phyloP scores from a whole-genome alignment of 2,888 invertebrate genomes.

The Limenitis camilla region DNA sequence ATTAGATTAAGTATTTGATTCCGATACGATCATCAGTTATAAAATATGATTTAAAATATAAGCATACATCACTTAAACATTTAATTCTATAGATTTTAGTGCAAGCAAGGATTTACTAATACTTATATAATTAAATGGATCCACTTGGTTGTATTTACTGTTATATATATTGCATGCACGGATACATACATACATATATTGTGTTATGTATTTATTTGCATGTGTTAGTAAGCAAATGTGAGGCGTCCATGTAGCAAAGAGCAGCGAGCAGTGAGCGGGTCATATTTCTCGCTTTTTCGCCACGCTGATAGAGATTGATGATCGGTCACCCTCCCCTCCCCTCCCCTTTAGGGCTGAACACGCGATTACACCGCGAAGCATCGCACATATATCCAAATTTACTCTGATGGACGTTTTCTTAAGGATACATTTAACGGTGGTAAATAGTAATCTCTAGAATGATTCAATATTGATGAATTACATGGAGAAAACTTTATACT shows the following conservation, averaged over 20 bases:
- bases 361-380: conserved; percentile 60
- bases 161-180: no score
- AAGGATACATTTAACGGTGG: conserved; percentile 30
- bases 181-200: not conserved
- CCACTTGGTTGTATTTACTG: no score
- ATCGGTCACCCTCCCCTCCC: conserved; percentile 39
- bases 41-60: no score
- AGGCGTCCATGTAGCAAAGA: conserved; percentile 34
- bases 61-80: no score
- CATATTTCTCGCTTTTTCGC: conserved; percentile 62
- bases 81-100: no score
- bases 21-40: no score
- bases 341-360: conserved; percentile 44
- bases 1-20: no score
- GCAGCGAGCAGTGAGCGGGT: conserved; percentile 25
- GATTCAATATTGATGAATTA: conserved; percentile 11
- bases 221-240: conserved; percentile 23
- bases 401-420: conserved; percentile 68
- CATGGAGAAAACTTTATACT: not conserved
- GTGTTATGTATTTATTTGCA: conserved; percentile 5
- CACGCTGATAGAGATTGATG: conserved; percentile 71
- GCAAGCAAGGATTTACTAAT: no score
- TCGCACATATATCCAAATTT: conserved; percentile 73
- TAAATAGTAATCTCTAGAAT: conserved; percentile 23
- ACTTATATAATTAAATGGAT: no score